Conservation (phyloP, 1,140 invertebrate species). For the Solen grandis region DNA sequence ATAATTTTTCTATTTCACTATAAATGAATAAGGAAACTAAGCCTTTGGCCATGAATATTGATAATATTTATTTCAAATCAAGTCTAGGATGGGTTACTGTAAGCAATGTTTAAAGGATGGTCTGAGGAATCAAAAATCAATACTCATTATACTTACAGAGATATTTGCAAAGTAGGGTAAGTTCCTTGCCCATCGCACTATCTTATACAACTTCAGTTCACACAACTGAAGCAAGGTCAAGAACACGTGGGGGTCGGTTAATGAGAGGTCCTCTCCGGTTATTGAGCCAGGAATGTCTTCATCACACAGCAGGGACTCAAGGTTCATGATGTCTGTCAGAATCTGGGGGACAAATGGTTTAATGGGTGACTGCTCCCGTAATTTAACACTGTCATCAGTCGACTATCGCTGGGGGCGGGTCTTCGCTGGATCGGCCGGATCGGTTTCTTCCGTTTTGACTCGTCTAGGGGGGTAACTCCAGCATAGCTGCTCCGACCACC, state of each 20-base stretch:
- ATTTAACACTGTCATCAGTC: conserved; percentile 74
- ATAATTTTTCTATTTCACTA: no score
- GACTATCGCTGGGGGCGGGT: conserved; percentile 59
- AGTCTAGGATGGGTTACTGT: no score
- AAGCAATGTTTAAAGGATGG: no score
- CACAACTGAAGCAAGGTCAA: conserved; percentile 84
- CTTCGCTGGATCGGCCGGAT: conserved; percentile 49
- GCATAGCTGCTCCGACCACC: conserved; percentile 96
- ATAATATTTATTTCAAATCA: no score
- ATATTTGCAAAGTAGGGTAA: conserved; percentile 98
- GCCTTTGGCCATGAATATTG: no score
- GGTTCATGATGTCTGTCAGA: conserved; percentile 77
- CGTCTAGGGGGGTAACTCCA: conserved; percentile 72
- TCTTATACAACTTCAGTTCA: conserved; percentile 97
- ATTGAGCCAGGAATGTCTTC: conserved; percentile 74
- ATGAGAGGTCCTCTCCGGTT: conserved; percentile 58
- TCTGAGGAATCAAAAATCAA: no score
- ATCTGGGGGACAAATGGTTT: conserved; percentile 71
- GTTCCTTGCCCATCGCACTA: conserved; percentile 99
- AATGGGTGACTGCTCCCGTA: conserved; percentile 39
- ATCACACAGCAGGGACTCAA: conserved; percentile 77
- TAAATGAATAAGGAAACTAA: no score
- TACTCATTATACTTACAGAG: conserved; percentile 78
- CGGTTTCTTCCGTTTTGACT: conserved; percentile 42
- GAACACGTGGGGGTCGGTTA: conserved; percentile 62